Base-by-base conservation (phyloP, 1,140 invertebrate species). In the Microplitis demolitor region DNA sequence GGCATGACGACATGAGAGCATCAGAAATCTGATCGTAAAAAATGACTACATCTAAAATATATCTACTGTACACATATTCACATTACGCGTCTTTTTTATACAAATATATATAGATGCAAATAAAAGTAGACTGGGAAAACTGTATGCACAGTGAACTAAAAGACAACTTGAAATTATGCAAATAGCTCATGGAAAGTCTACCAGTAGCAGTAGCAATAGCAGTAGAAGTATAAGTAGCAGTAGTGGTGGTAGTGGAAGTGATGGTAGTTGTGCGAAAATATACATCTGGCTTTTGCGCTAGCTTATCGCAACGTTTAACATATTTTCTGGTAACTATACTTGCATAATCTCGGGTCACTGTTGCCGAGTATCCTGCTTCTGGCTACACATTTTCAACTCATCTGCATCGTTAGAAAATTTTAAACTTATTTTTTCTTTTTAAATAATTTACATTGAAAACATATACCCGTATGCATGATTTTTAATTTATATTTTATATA, bases 151-250 rank as follows among this genome's bases (percentile, higher is more conserved):
- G 66, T 51, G 39, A 67, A 31, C 39, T 67, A 54, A 67, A 67
- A 67, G 66, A 67, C 66, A 67, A 67, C 50, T 67, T 67, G 24
- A 67, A 67, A 67, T 67, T 67, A 67, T 67, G 66, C 66, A 67
- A 67, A 67, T 67, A 67, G 45, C 39, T 35, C n/a, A 37, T 37
- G 39, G 62, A 9, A 50, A 64, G 66, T 67, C 45, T 53, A 13
- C n/a, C 24, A 53, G 24, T 13, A 45, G 39, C 39, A 45, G 39
- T 45, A 45, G 39, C 11, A 9, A 11, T 9, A 5, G 6, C 11
- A 45, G 39, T 45, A 45, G 39, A 9, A 45, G 39, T 45, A 45
- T 45, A 45, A 9, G 11, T 45, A 9, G 6, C 11, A 45, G 39
- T 8, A 9, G 39, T 45, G 6, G 11, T 45, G 11, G 39, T 45